A percentile compares a stretch with the other conserved stretches of the same genome.
Conservation (phyloP, 2,113 vertebrate species). For the Vimba vimba region DNA sequence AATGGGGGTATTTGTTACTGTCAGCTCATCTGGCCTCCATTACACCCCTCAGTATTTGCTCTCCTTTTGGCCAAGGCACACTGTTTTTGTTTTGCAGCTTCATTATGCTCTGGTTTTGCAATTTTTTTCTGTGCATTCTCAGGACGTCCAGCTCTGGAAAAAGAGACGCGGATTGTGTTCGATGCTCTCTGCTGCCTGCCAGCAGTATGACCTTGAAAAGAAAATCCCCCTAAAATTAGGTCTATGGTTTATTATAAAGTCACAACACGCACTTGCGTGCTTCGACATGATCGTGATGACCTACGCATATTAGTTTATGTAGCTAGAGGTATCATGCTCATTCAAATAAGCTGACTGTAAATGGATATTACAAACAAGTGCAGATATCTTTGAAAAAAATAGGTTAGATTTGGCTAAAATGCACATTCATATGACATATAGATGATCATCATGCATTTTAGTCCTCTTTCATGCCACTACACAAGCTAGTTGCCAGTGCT, state of each 20-base stretch:
- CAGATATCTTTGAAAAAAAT: too few species aligned
- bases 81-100: constrained; percentile 47
- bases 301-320: not conserved
- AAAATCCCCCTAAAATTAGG: constrained; percentile 29
- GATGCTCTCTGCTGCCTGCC: not conserved
- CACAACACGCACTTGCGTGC: not conserved
- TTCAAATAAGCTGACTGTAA: not conserved
- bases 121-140: constrained; percentile 17
- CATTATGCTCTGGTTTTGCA: constrained; percentile 38
- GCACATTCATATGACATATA: too few species aligned
- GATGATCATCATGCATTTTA: too few species aligned
- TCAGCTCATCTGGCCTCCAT: constrained; percentile 67
- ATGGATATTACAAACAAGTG: not conserved
- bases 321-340: not conserved
- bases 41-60: constrained; percentile 41
- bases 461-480: too few species aligned
- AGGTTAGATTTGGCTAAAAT: too few species aligned
- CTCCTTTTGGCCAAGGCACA: not conserved
- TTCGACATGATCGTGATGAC: not conserved
- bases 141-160: constrained; percentile 14
- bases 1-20: constrained; percentile 53
- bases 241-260: constrained; percentile 18
- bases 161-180: constrained; percentile 3
- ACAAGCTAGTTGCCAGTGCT: too few species aligned
- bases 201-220: constrained; percentile 24